These are phyloP conservation scores for Haemorhous mexicanus DNA, from an alignment of 2,113 vertebrate genomes.

Conservation along the genomic window DNA sequence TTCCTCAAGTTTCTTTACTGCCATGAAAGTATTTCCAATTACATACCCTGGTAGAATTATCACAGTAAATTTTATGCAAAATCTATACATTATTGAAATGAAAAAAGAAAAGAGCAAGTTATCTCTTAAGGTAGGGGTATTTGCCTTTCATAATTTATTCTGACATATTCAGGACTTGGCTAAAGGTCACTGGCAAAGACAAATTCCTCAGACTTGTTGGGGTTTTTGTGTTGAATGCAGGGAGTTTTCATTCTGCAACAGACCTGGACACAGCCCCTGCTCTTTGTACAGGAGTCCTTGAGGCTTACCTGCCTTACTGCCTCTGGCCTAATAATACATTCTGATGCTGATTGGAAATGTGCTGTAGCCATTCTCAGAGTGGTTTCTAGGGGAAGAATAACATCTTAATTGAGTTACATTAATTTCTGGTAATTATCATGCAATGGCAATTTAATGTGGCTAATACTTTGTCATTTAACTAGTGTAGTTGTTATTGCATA, in stretches of 20 bases:
- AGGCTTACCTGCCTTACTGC: not conserved
- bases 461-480: conserved; percentile 36
- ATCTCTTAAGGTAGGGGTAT: not conserved
- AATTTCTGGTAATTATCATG: not conserved
- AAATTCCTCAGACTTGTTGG: not conserved
- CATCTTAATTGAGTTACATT: conserved; percentile 22
- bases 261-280: not conserved
- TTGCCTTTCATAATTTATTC: conserved; percentile 28
- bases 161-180: conserved; percentile 17
- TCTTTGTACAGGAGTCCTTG: not conserved
- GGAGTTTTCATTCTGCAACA: not conserved
- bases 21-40: not conserved
- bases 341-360: not conserved
- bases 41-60: not conserved
- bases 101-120: not conserved
- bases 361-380: not conserved
- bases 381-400: not conserved
- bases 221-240: not conserved
- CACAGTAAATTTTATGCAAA: not conserved
- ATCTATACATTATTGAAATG: not conserved
- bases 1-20: not conserved
- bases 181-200: not conserved
- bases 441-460: not conserved
- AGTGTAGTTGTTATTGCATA: not conserved
- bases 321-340: not conserved